Evolutionary conservation across 2,797 vertebrate species (phyloP).

Genomic region (Perdix hodgsoniae): DNA sequence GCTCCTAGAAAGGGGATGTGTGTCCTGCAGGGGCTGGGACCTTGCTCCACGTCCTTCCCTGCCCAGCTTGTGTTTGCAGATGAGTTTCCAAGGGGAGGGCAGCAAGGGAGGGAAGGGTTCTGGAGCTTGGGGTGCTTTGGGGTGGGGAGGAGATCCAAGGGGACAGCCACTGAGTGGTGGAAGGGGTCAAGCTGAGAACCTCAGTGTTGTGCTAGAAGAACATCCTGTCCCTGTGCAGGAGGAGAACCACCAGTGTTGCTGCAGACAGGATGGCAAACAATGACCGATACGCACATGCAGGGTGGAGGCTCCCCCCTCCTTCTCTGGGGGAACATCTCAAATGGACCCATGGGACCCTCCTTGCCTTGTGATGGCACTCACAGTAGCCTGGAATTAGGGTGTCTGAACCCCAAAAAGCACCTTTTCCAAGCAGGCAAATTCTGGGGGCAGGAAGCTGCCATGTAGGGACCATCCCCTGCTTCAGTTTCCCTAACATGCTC

Average conservation of each 20-base stretch:
- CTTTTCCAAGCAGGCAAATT: background rate
- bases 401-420: background rate
- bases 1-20: background rate
- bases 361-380: background rate
- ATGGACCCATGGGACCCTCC: background rate
- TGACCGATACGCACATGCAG: background rate
- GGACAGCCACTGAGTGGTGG: background rate
- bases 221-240: fast-evolving
- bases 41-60: fast-evolving
- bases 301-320: background rate
- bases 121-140: background rate
- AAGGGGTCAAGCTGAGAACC: background rate
- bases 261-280: background rate
- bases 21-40: background rate
- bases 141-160: background rate
- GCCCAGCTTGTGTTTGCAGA: background rate
- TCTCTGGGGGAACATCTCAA: fast-evolving
- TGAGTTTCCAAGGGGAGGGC: background rate
- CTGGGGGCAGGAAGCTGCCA: background rate
- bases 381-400: background rate
- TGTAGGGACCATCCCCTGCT: background rate
- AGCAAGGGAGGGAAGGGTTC: background rate
- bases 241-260: background rate
- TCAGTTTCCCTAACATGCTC: background rate
- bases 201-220: background rate